Conservation (phyloP, 2,113 vertebrate genomes). For the Canis aureus region DNA sequence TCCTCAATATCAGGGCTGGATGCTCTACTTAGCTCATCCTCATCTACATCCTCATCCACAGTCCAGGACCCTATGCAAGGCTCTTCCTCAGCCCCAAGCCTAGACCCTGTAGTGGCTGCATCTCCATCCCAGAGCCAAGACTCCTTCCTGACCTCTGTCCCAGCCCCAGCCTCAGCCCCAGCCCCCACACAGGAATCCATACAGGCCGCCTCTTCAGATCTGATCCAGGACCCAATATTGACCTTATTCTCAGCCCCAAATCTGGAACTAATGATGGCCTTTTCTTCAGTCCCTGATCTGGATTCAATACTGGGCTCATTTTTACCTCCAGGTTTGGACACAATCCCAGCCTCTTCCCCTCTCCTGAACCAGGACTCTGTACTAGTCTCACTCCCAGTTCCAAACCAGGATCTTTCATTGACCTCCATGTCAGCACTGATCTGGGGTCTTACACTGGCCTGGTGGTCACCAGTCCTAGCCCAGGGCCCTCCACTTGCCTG, state of each 20-base stretch:
- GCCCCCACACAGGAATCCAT: constrained; percentile 10
- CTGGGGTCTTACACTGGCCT: constrained; percentile 64
- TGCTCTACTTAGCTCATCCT: constrained; percentile 65
- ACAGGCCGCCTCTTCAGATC: constrained; percentile 43
- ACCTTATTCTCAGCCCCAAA: constrained; percentile 44
- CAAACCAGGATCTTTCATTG: constrained; percentile 76
- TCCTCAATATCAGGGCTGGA: constrained; percentile 83
- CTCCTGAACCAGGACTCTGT: constrained; percentile 74
- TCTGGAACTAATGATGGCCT: constrained; percentile 17
- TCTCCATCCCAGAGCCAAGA: constrained; percentile 67
- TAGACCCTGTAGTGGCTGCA: constrained; percentile 4
- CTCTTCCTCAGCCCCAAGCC: constrained; percentile 8
- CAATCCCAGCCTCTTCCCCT: constrained; percentile 41
- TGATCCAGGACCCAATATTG: constrained; percentile 15
- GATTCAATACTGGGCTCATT: constrained; percentile 41
- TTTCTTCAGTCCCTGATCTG: constrained; percentile 30
- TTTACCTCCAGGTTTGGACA: constrained; percentile 40
- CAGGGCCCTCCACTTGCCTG: constrained; percentile 24
- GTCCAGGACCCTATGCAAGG: constrained; percentile 37
- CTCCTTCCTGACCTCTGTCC: background rate
- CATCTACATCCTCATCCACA: constrained; percentile 47
- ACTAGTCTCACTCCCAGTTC: constrained; percentile 58
- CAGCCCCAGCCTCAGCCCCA: background rate
- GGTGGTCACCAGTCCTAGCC: constrained; percentile 46
- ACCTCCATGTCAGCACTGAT: constrained; percentile 56